Percentiles rank a stretch among this genome's conserved stretches.
Conservation (phyloP, 1,140 invertebrate species). For the Scaptomyza hsui region DNA sequence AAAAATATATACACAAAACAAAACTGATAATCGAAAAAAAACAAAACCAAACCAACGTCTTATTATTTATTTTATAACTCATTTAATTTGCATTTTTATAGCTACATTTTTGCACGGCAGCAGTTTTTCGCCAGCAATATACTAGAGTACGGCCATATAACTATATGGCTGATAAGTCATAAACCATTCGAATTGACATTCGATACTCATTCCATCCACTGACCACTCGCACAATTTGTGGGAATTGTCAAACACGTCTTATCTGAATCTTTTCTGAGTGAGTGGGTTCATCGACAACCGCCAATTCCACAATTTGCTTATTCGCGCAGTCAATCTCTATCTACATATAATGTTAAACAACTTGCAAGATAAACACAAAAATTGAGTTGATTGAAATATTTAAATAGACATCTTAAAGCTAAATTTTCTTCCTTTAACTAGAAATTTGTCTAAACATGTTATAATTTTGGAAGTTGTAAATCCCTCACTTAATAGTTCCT, state of each 20-base stretch:
- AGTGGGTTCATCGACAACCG: slow-evolving; percentile 33
- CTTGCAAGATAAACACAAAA: slow-evolving; percentile 30
- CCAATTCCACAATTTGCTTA: slow-evolving; percentile 47
- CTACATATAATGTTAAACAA: slow-evolving; percentile 12
- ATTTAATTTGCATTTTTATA: slow-evolving; percentile 52
- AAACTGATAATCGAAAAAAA: slow-evolving; percentile 63
- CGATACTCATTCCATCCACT: slow-evolving; percentile 45
- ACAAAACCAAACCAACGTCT: slow-evolving; percentile 16
- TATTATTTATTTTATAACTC: slow-evolving; percentile 36
- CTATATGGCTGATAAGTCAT: slow-evolving; percentile 64
- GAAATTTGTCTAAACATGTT: too few species aligned
- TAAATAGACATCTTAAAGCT: too few species aligned
- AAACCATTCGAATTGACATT: slow-evolving; percentile 71
- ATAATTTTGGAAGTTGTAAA: too few species aligned
- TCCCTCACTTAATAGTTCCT: too few species aligned
- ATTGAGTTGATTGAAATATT: slow-evolving; percentile 18
- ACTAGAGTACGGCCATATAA: neutral
- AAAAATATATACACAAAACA: slow-evolving; percentile 53
- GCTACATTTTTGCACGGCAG: slow-evolving; percentile 42
- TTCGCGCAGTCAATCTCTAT: slow-evolving; percentile 26
- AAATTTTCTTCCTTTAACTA: too few species aligned
- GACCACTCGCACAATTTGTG: slow-evolving; percentile 2
- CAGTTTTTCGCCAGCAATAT: slow-evolving; percentile 20
- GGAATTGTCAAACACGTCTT: slow-evolving; percentile 17
- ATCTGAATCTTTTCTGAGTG: slow-evolving; percentile 28